A percentile compares a stretch with the other conserved stretches of the same genome.
These are phyloP conservation scores for Babyrousa celebensis DNA, from an alignment of 2,797 vertebrate genomes.

Conservation along the genomic window DNA sequence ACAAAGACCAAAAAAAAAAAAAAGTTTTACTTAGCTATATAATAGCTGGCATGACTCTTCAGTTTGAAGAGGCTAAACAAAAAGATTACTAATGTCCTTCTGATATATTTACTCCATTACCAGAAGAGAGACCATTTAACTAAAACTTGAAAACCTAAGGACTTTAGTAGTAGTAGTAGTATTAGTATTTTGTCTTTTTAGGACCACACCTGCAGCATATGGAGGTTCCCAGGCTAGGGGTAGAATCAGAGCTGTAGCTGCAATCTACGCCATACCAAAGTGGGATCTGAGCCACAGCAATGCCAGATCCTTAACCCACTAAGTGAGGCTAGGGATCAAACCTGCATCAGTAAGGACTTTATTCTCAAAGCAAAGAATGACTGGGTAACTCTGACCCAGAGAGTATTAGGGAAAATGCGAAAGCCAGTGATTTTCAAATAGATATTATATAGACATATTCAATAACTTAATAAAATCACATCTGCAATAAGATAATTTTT, in stretches of 20 bases:
- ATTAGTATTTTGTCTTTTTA: too few species aligned
- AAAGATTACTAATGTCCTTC: conserved; percentile 23
- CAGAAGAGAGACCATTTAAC: not conserved
- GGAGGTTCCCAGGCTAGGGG: too few species aligned
- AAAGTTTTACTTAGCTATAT: not conserved
- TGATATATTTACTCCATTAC: conserved; percentile 46
- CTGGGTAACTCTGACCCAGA: not conserved
- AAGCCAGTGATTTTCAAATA: conserved; percentile 48
- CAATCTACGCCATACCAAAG: too few species aligned
- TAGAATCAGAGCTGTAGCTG: too few species aligned
- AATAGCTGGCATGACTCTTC: not conserved
- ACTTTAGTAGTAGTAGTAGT: not conserved
- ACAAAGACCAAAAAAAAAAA: too few species aligned
- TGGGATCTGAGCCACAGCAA: too few species aligned
- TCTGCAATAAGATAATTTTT: not conserved
- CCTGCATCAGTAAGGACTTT: not conserved
- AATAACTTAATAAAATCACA: conserved; percentile 51
- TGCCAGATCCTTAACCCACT: too few species aligned
- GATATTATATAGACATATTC: conserved; percentile 28
- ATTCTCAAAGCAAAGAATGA: conserved; percentile 64
- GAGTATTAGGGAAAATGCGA: conserved; percentile 41
- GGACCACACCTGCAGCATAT: too few species aligned
- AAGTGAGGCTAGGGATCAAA: too few species aligned
- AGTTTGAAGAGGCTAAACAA: not conserved
- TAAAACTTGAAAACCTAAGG: conserved; percentile 55